Conservation (phyloP, 1,140 invertebrate species). For the Brachionus manjavacas region DNA sequence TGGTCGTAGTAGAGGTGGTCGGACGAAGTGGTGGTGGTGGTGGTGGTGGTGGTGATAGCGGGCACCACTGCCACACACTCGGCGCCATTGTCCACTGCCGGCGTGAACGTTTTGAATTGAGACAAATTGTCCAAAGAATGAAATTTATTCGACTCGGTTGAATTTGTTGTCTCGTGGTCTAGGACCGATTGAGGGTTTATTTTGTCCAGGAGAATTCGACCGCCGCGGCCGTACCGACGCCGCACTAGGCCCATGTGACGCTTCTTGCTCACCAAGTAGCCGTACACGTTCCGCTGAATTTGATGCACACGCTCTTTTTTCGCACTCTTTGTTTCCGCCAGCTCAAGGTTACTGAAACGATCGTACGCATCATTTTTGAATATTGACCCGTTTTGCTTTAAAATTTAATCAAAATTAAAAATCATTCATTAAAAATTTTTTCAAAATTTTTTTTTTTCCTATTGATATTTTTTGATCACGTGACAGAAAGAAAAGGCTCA, state of each 20-base stretch:
- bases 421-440: too few relatives aligned
- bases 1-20: background rate
- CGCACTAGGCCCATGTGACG: constrained; percentile 23
- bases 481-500: too few relatives aligned
- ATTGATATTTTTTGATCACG: too few relatives aligned
- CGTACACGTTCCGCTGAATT: background rate
- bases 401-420: background rate
- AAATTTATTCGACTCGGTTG: background rate
- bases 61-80: constrained; percentile 2
- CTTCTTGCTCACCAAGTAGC: background rate
- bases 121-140: background rate
- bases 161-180: background rate
- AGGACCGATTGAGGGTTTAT: background rate
- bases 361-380: constrained; percentile 36
- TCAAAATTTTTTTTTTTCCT: background rate
- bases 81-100: background rate
- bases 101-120: constrained; percentile 3
- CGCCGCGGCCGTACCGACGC: constrained; percentile 3
- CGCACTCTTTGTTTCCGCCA: background rate
- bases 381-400: constrained; percentile 27
- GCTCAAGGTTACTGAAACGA: background rate
- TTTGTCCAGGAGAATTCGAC: background rate
- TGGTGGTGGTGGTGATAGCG: background rate
- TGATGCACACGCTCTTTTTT: background rate
- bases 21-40: too few relatives aligned